A percentile compares a stretch with the other conserved stretches of the same genome.
Conservation (phyloP, 2,888 invertebrate species). For the Pogonocherus hispidulus region DNA sequence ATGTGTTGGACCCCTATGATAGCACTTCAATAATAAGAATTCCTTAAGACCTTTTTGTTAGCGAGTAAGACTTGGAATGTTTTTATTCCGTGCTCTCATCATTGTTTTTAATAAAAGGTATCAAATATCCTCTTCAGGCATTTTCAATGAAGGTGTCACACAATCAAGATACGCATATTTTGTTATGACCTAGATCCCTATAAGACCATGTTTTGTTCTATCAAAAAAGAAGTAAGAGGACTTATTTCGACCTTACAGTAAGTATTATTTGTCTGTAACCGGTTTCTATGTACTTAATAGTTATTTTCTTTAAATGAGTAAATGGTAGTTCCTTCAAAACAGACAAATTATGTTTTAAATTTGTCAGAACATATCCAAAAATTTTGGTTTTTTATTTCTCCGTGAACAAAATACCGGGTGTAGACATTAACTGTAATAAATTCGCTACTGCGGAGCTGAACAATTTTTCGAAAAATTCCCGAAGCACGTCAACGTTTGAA, state of each 20-base stretch:
- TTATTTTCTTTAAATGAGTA: neutral
- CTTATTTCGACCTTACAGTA: neutral
- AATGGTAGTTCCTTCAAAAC: no score
- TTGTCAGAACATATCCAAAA: no score
- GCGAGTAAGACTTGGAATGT: conserved; percentile 32
- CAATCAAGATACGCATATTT: conserved; percentile 20
- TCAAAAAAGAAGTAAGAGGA: neutral
- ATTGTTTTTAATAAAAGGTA: conserved; percentile 33
- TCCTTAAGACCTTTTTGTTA: conserved; percentile 6
- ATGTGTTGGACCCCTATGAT: conserved; percentile 3
- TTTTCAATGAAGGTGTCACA: conserved; percentile 37
- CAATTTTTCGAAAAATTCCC: no score
- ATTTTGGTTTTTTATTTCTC: no score
- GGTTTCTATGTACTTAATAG: no score
- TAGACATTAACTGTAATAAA: no score
- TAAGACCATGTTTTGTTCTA: neutral
- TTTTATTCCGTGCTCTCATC: conserved; percentile 34
- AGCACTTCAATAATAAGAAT: conserved; percentile 10
- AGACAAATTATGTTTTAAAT: no score
- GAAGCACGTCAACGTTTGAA: no score
- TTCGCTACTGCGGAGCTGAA: no score
- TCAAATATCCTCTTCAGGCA: conserved; percentile 33
- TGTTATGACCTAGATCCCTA: conserved; percentile 8
- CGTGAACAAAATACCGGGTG: no score
- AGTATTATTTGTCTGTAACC: no score